A percentile compares a stretch with the other conserved stretches of the same genome.
phyloP scores from a whole-genome alignment of 2,888 invertebrate genomes.

The Xylota segnis region DNA sequence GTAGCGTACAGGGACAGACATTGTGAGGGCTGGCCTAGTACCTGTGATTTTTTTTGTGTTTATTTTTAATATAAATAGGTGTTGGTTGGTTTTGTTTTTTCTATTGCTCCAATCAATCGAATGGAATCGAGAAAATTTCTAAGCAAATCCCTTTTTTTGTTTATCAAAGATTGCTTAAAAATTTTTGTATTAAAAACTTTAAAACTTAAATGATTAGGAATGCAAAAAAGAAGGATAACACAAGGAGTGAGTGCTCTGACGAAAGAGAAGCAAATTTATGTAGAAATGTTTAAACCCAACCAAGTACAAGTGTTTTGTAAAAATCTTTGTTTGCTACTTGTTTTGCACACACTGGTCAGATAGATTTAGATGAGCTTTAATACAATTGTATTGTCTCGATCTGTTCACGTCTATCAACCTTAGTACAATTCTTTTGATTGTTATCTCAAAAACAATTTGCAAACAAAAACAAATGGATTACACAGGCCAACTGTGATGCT shows the following conservation, averaged over 20 bases:
- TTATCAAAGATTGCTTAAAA: constrained; percentile 50
- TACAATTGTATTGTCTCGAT: constrained; percentile 55
- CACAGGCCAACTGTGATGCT: constrained; percentile 38
- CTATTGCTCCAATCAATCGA: constrained; percentile 41
- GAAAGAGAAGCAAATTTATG: constrained; percentile 47
- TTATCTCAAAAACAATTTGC: constrained; percentile 82
- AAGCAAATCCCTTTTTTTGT: constrained; percentile 41
- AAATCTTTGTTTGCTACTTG: constrained; percentile 84
- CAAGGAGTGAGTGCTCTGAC: constrained; percentile 4
- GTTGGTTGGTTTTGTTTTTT: constrained; percentile 70
- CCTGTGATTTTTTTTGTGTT: constrained; percentile 79
- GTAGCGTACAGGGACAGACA: constrained; percentile 85
- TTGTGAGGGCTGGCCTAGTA: constrained; percentile 85
- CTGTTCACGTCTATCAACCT: constrained; percentile 79
- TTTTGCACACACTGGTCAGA: constrained; percentile 83
- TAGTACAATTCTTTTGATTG: constrained; percentile 83
- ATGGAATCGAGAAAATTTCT: constrained; percentile 49
- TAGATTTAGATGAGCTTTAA: constrained; percentile 74
- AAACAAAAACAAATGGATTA: constrained; percentile 82
- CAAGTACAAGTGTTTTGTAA: constrained; percentile 77
- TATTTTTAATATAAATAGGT: constrained; percentile 53
- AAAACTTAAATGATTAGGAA: constrained; percentile 40
- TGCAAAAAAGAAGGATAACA: constrained; percentile 5
- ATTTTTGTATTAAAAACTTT: constrained; percentile 32
- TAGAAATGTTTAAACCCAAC: constrained; percentile 67